A percentile compares a stretch with the other conserved stretches of the same genome.
phyloP scores from a whole-genome alignment of 2,113 vertebrate species.

The Ophthalmolycus amberensis region DNA sequence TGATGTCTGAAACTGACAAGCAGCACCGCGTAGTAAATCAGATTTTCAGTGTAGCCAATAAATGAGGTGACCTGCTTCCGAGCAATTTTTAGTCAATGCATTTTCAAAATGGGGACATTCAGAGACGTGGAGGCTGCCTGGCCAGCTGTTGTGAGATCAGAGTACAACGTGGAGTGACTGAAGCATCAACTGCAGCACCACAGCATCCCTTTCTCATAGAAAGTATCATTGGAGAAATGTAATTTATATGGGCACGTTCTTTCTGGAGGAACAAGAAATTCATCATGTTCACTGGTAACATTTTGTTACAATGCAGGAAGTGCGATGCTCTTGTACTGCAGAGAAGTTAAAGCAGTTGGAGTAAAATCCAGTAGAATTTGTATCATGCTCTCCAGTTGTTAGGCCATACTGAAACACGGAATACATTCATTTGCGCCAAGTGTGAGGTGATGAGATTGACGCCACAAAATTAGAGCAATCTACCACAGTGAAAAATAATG shows the following conservation, averaged over 20 bases:
- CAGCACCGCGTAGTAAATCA: conserved; percentile 40
- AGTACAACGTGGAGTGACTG: neutral
- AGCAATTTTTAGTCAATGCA: conserved; percentile 50
- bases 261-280: neutral
- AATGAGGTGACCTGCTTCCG: conserved; percentile 57
- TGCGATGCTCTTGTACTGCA: neutral
- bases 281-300: neutral
- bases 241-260: neutral
- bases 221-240: neutral
- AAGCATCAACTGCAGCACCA: conserved; percentile 25
- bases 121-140: conserved; percentile 24
- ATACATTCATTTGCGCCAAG: neutral
- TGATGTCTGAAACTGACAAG: conserved; percentile 47
- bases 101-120: conserved; percentile 53
- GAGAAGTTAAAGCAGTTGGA: neutral
- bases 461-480: neutral
- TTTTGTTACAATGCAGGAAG: neutral
- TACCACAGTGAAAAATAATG: neutral
- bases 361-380: neutral
- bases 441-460: neutral
- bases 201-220: neutral
- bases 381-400: neutral
- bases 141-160: conserved; percentile 39
- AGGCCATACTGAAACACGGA: neutral
- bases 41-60: conserved; percentile 40